Base-by-base conservation (phyloP, 2,888 invertebrate genomes). In the Harpagoxenus sublaevis region DNA sequence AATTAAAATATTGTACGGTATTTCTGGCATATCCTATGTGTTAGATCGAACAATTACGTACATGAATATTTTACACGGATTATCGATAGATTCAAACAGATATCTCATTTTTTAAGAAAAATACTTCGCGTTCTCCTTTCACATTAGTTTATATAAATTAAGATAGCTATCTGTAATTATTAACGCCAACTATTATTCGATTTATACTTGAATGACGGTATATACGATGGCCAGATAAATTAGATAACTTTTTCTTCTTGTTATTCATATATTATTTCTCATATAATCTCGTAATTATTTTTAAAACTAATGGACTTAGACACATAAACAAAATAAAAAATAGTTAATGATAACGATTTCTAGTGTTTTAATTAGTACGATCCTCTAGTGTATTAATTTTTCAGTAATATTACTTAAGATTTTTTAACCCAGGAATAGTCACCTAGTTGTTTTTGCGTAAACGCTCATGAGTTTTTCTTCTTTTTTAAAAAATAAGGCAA, bases 21-120 rank as follows among this genome's bases (percentile, higher is more conserved):
- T 42, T 45, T 45, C 4, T 39, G 12, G 8, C 1, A 63, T 63
- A 63, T 39, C 4, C 3, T 42, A 15, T 62, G 35, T 35, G 51
- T 15, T 6, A n/a, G 4, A 23, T 71, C 0, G 18, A 57, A 42
- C 10, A 5, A 73, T 66, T 51, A 39, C 28, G 6, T 9, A 9
- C 35, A 9, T 48, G 48, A 45, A 75, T 75, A 75, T 63, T 75
- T 63, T 48, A 63, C n/a, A 57, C 35, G 60, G n/a, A 62, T 77
- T 77, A 77, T 28, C 51, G 23, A n/a, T 28, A 45, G 8, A 60
- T 45, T 74, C 42, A 60, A 10, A 12, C n/a, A 28, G 31, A 77
- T 65, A 77, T 75, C 48, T 63, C 23, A 23, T 23, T 23, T 23
- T 63, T 75, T 51, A 51, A 63, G 5, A 15, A 6, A 23, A 63